phyloP scores from a whole-genome alignment of 92 coral and sea anemone genomes.

The Zoanthus solanderi region DNA sequence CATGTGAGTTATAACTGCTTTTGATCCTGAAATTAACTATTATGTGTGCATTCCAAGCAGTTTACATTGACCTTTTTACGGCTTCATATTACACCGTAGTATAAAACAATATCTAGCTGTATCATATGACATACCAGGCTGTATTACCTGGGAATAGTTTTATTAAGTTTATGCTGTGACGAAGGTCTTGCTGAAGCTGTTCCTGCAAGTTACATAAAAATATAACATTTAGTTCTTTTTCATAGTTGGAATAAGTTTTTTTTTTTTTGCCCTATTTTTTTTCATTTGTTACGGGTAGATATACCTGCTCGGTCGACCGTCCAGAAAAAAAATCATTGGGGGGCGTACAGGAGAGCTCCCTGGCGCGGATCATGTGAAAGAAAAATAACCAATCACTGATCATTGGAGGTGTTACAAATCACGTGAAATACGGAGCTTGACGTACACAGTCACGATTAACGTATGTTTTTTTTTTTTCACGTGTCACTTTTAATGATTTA shows the following conservation, averaged over 20 bases:
- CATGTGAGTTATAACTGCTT: not conserved
- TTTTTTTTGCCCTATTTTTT: not conserved
- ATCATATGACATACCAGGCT: not conserved
- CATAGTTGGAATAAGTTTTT: not conserved
- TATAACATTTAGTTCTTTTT: not conserved
- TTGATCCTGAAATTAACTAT: not conserved
- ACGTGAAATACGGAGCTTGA: no score
- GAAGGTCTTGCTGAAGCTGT: slow-evolving; percentile 14
- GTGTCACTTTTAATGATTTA: no score
- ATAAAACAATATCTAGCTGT: not conserved
- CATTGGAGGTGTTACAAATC: no score
- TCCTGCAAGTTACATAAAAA: not conserved
- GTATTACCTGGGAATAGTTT: slow-evolving; percentile 21
- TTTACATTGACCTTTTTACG: no score
- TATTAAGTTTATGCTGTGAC: not conserved
- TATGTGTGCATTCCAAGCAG: no score
- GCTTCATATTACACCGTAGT: not conserved
- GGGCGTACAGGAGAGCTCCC: no score
- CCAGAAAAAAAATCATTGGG: no score
- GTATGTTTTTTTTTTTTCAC: no score
- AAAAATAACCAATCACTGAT: no score
- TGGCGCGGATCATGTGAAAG: no score
- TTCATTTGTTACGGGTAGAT: not conserved
- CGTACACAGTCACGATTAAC: no score
- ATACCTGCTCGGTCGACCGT: no score